A percentile compares a stretch with the other conserved stretches of the same genome.
These are phyloP conservation scores for Chloroclysta siterata DNA, from an alignment of 2,888 invertebrate species.

Conservation along the genomic window DNA sequence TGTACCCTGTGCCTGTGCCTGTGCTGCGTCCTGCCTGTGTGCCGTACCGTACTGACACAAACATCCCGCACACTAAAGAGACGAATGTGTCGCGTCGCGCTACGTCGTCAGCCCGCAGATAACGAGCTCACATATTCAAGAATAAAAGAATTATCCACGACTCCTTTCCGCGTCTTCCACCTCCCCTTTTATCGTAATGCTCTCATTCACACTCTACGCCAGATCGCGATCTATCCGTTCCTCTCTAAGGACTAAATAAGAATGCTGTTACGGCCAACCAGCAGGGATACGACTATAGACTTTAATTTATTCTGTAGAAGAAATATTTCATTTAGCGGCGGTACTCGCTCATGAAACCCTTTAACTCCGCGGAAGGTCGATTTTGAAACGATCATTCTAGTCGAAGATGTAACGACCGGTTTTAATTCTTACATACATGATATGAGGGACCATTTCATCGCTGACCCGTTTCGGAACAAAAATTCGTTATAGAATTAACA, in stretches of 20 bases:
- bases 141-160: constrained; percentile 82
- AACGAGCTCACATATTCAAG: constrained; percentile 85
- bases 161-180: constrained; percentile 65
- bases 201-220: constrained; percentile 82
- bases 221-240: constrained; percentile 82
- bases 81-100: constrained; percentile 65
- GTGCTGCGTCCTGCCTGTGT: constrained; percentile 49
- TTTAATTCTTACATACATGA: constrained; percentile 82
- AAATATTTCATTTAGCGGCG: constrained; percentile 81
- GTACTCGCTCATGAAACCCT: constrained; percentile 77
- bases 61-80: constrained; percentile 56
- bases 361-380: constrained; percentile 67
- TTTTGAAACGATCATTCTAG: constrained; percentile 79
- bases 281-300: constrained; percentile 78
- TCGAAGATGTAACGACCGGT: constrained; percentile 73
- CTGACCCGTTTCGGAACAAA: constrained; percentile 64
- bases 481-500: constrained; percentile 78
- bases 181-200: constrained; percentile 72
- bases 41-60: constrained; percentile 32
- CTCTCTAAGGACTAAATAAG: constrained; percentile 73
- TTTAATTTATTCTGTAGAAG: constrained; percentile 83
- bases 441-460: constrained; percentile 75
- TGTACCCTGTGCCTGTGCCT: constrained; percentile 50
- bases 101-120: constrained; percentile 77
- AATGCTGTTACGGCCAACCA: constrained; percentile 64